Conservation (phyloP, 2,113 vertebrate species). For the Barbus barbus region DNA sequence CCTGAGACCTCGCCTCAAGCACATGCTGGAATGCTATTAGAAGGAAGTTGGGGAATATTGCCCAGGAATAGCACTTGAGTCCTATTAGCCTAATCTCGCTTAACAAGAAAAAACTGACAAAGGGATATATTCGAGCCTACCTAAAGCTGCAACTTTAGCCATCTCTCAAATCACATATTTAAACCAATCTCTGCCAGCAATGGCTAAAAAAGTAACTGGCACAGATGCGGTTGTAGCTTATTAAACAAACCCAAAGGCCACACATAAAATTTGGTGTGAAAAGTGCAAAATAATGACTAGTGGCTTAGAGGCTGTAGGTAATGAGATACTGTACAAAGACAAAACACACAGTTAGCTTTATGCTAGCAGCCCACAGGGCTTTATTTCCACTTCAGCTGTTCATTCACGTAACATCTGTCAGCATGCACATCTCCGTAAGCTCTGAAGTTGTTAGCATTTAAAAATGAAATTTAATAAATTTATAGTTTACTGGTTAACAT, state of each 20-base stretch:
- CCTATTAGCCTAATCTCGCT: conserved; percentile 17
- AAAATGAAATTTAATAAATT: too few relatives aligned
- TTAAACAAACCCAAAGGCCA: conserved; percentile 13
- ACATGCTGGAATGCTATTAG: not conserved
- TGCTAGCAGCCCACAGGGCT: not conserved
- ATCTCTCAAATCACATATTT: conserved; percentile 7
- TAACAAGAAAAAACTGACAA: conserved; percentile 22
- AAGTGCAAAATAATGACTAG: conserved; percentile 24
- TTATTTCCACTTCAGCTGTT: not conserved
- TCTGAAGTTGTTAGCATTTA: too few relatives aligned
- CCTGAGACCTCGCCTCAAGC: conserved; percentile 32
- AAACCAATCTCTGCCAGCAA: conserved; percentile 2
- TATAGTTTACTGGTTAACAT: not conserved
- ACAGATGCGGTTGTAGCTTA: conserved; percentile 13
- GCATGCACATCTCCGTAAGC: not conserved
- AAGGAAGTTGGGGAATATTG: not conserved
- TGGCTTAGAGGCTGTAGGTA: not conserved
- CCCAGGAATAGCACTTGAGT: not conserved
- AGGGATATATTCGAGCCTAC: not conserved
- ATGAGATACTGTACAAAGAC: not conserved
- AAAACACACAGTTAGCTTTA: not conserved
- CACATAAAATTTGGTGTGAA: not conserved
- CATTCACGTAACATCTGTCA: not conserved
- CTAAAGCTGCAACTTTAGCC: not conserved
- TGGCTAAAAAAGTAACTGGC: not conserved